phyloP scores from a whole-genome alignment of 2,888 invertebrate genomes.

The Steinernema hermaphroditum region DNA sequence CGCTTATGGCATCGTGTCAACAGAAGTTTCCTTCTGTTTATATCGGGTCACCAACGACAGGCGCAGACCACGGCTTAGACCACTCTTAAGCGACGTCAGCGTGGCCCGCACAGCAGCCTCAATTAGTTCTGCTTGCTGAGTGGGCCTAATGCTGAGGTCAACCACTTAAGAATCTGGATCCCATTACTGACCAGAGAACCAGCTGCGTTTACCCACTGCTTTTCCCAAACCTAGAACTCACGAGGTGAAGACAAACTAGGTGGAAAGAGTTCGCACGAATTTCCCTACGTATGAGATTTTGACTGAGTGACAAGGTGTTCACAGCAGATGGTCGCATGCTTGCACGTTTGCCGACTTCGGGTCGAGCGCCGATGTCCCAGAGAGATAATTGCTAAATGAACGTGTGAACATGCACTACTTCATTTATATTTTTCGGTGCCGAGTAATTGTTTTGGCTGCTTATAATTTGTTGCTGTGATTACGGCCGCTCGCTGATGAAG shows the following conservation, averaged over 20 bases:
- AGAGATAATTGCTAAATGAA: slow-evolving; percentile 20
- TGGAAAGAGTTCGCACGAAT: too few relatives aligned
- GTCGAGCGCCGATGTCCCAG: slow-evolving; percentile 1
- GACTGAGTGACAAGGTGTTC: not conserved
- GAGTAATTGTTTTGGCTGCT: not conserved
- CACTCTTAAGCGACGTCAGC: not conserved
- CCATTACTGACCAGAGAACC: slow-evolving; percentile 23
- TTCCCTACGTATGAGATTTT: too few relatives aligned
- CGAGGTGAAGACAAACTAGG: too few relatives aligned
- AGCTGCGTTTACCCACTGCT: slow-evolving; percentile 25
- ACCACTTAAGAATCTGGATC: slow-evolving; percentile 30
- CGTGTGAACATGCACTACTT: slow-evolving; percentile 10
- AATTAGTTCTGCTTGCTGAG: slow-evolving; percentile 30
- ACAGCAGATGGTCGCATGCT: slow-evolving; percentile 22
- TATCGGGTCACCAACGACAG: not conserved
- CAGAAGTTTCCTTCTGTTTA: slow-evolving; percentile 24
- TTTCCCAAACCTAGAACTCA: not conserved
- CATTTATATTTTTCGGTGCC: not conserved
- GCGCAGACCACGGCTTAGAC: not conserved
- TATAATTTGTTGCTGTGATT: slow-evolving; percentile 2
- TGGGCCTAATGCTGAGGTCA: slow-evolving; percentile 30
- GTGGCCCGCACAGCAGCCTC: slow-evolving; percentile 3
- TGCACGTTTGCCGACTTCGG: not conserved
- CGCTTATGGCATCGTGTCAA: slow-evolving; percentile 5
- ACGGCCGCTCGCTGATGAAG: not conserved